Conservation (phyloP, 2,797 vertebrate species). For the Megalops cyprinoides region DNA sequence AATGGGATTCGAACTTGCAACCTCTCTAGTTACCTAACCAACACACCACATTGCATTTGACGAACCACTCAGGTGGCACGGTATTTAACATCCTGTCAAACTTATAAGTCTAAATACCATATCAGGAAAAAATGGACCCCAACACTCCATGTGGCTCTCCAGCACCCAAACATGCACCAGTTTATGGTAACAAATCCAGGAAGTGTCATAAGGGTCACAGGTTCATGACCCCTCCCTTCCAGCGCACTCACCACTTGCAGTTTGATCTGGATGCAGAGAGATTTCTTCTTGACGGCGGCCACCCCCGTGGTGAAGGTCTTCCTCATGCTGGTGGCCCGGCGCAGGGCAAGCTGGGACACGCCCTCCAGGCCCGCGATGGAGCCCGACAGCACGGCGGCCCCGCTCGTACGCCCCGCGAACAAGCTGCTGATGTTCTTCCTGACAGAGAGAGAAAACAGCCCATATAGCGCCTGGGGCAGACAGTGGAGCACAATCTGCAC, state of each 20-base stretch:
- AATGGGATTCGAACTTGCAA: too few relatives aligned
- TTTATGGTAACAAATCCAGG: too few relatives aligned
- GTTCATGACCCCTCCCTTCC: too few relatives aligned
- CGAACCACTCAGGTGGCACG: too few relatives aligned
- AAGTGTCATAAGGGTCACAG: too few relatives aligned
- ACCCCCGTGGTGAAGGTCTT: slow-evolving; percentile 95
- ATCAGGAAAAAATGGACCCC: too few relatives aligned
- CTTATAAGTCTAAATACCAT: too few relatives aligned
- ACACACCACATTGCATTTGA: too few relatives aligned
- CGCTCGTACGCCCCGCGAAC: slow-evolving; percentile 86
- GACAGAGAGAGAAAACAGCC: slow-evolving; percentile 11
- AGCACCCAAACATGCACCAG: not conserved
- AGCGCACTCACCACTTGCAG: slow-evolving; percentile 91
- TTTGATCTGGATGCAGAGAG: slow-evolving; percentile 94
- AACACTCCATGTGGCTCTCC: too few relatives aligned
- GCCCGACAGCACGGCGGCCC: slow-evolving; percentile 86
- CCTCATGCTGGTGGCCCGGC: slow-evolving; percentile 94
- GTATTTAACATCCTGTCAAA: too few relatives aligned
- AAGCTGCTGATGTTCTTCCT: slow-evolving; percentile 94
- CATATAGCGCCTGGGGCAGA: not conserved
- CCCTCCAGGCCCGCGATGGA: slow-evolving; percentile 94
- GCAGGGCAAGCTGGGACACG: slow-evolving; percentile 89
- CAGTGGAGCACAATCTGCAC: too few relatives aligned
- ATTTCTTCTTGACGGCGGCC: slow-evolving; percentile 93
- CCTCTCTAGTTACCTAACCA: too few relatives aligned